Conservation (phyloP, 2,888 invertebrate genomes). For the Lepidocyrtoides sp. region DNA sequence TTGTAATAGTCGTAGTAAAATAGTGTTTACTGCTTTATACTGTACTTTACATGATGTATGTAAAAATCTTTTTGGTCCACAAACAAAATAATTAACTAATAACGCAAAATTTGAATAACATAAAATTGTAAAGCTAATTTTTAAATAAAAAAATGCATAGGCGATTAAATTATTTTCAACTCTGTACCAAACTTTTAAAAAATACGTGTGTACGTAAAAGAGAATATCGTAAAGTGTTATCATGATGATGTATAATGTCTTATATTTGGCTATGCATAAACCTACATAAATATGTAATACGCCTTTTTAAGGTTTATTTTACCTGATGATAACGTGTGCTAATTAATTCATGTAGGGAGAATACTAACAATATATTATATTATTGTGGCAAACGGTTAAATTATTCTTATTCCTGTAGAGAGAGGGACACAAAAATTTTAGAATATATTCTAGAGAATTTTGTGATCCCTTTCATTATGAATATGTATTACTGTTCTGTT, state of each 20-base stretch:
- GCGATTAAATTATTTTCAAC: conserved; percentile 64
- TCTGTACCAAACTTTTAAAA: conserved; percentile 62
- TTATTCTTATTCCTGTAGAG: conserved; percentile 59
- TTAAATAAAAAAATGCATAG: conserved; percentile 15
- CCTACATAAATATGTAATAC: conserved; percentile 44
- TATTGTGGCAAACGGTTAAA: conserved; percentile 64
- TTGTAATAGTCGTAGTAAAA: conserved; percentile 63
- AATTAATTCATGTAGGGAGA: conserved; percentile 57
- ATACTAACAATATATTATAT: conserved; percentile 39
- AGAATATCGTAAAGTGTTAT: conserved; percentile 16
- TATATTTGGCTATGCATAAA: conserved; percentile 32
- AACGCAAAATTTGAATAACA: background rate
- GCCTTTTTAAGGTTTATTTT: conserved; percentile 71
- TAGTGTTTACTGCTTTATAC: conserved; percentile 61
- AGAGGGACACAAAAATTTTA: conserved; percentile 41
- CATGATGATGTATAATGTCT: conserved; percentile 17
- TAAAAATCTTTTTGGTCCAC: conserved; percentile 61
- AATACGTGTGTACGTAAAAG: conserved; percentile 10
- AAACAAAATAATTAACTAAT: conserved; percentile 44
- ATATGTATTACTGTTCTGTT: conserved; percentile 53
- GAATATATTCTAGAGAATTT: conserved; percentile 17
- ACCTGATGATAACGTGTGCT: conserved; percentile 78
- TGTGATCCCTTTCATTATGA: conserved; percentile 21
- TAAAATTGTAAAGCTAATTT: conserved; percentile 10
- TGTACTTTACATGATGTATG: conserved; percentile 62